phyloP scores from a whole-genome alignment of 2,888 invertebrate species.

The Timema cristinae region DNA sequence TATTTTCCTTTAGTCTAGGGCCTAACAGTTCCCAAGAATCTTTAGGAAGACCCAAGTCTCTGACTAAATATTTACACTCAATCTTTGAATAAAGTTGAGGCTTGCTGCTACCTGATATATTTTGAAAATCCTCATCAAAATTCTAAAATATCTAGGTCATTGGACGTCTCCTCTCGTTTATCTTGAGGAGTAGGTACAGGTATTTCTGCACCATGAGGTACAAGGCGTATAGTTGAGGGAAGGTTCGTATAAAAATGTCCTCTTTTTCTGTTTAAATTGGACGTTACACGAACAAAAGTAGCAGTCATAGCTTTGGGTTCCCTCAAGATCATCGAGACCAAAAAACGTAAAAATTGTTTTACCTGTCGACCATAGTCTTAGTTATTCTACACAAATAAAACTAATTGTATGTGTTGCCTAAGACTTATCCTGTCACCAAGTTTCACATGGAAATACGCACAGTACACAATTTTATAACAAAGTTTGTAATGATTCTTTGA shows the following conservation, averaged over 20 bases:
- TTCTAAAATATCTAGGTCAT: neutral
- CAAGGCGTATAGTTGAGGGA: neutral
- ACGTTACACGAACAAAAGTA: conserved; percentile 5
- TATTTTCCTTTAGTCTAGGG: neutral
- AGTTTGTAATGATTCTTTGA: neutral
- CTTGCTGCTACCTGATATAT: neutral
- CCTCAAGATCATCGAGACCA: neutral
- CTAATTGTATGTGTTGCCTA: neutral
- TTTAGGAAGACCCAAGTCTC: too few species aligned
- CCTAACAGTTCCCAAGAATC: too few species aligned
- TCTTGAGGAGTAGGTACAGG: neutral
- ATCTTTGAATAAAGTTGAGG: neutral
- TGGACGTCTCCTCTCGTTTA: neutral
- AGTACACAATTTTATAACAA: neutral
- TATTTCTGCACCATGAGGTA: neutral
- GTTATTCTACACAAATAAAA: neutral
- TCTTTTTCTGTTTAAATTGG: neutral
- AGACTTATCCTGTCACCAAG: neutral
- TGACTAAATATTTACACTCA: neutral
- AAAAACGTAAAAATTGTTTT: neutral
- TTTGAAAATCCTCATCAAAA: neutral
- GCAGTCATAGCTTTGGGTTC: conserved; percentile 1
- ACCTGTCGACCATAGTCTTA: neutral
- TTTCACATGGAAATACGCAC: neutral
- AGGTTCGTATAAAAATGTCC: neutral